Percentiles rank a stretch among this genome's conserved stretches.
phyloP scores from a whole-genome alignment of 2,888 invertebrate genomes.

The Tribolium freemani region DNA sequence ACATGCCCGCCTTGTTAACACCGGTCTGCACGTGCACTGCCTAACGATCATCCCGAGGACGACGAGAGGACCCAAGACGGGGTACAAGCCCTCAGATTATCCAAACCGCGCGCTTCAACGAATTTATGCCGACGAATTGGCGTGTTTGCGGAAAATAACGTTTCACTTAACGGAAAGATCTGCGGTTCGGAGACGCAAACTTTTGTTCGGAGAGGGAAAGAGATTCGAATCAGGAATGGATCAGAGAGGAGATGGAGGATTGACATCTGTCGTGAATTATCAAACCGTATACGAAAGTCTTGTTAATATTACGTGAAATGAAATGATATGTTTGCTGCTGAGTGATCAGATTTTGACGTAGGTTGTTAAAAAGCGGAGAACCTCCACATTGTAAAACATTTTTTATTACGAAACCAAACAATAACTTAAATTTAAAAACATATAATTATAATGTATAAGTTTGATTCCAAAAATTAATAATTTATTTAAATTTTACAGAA shows the following conservation, averaged over 20 bases:
- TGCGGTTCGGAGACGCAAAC: not conserved
- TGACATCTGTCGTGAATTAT: not conserved
- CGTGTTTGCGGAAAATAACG: conserved; percentile 8
- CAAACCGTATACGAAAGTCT: not conserved
- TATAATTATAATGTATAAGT: too few species aligned
- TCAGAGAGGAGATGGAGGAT: not conserved
- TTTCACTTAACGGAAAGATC: not conserved
- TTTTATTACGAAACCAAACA: too few species aligned
- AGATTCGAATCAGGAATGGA: not conserved
- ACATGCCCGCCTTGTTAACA: conserved; percentile 55
- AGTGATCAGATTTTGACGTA: not conserved
- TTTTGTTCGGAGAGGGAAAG: not conserved
- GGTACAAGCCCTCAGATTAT: conserved; percentile 15
- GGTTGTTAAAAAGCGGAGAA: too few species aligned
- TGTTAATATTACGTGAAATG: not conserved
- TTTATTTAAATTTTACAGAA: too few species aligned
- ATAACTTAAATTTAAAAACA: too few species aligned
- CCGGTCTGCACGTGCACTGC: conserved; percentile 53
- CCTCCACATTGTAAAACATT: too few species aligned
- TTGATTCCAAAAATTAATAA: too few species aligned
- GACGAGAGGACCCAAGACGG: not conserved
- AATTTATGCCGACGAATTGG: conserved; percentile 25
- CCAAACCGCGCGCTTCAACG: conserved; percentile 4
- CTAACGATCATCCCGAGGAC: conserved; percentile 42
- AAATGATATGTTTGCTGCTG: not conserved